Conservation (phyloP, 1,140 invertebrate genomes). For the Aporrectodea caliginosa region DNA sequence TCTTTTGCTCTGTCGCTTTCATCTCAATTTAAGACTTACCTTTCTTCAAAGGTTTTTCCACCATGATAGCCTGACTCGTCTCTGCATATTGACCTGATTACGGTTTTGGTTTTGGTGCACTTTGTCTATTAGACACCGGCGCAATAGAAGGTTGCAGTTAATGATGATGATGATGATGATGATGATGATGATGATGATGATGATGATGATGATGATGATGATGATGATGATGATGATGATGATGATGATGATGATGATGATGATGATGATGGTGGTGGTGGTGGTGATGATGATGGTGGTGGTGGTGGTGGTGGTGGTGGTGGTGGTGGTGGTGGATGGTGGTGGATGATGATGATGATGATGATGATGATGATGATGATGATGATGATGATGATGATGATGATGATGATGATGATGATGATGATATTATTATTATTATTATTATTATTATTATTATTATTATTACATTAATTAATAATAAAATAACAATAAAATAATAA, state of each 20-base stretch:
- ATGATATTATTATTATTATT: conserved; percentile 12
- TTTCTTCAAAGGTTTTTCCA: no score
- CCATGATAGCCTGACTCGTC: no score
- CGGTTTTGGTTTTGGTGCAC: no score
- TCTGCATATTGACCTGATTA: no score
- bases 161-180: conserved; percentile 30
- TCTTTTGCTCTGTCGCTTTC: no score
- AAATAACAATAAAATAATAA: no score
- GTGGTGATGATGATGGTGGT: conserved; percentile 16
- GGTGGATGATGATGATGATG: conserved; percentile 20
- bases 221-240: conserved; percentile 6
- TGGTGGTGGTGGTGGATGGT: no score
- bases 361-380: conserved; percentile 30
- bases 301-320: no score
- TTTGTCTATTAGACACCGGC: no score
- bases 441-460: background rate
- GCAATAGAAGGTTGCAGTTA: no score
- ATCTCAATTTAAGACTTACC: no score
- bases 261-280: conserved; percentile 2
- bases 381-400: conserved; percentile 28
- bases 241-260: conserved; percentile 1
- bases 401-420: conserved; percentile 31
- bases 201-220: conserved; percentile 29
- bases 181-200: conserved; percentile 30
- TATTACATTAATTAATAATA: conserved; percentile 12